Percentiles rank a stretch among this genome's conserved stretches.
These are phyloP conservation scores for Poeciliopsis gracilis DNA, from an alignment of 2,797 vertebrate species.

Conservation along the genomic window DNA sequence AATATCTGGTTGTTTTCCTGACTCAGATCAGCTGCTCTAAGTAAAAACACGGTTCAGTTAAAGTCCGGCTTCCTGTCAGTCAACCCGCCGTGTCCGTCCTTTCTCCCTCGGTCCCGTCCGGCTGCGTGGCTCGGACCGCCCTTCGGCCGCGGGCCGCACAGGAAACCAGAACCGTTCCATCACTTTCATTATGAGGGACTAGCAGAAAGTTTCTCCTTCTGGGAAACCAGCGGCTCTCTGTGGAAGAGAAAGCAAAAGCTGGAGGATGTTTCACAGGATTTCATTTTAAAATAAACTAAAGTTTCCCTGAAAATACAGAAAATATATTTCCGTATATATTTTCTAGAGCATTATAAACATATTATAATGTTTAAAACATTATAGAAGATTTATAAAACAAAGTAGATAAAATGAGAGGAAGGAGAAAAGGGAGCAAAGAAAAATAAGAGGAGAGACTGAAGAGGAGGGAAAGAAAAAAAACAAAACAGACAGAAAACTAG, in stretches of 20 bases:
- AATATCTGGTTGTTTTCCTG: not conserved
- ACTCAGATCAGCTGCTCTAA: not conserved
- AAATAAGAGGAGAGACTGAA: not conserved
- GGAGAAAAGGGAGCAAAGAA: not conserved
- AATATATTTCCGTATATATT: too few relatives aligned
- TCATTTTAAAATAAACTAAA: too few relatives aligned
- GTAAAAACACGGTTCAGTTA: not conserved
- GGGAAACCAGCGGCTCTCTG: not conserved
- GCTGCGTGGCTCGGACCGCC: not conserved
- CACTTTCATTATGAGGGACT: conserved; percentile 48
- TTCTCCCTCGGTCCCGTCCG: not conserved
- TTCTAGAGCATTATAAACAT: too few relatives aligned
- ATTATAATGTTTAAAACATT: too few relatives aligned
- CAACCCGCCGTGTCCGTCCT: not conserved
- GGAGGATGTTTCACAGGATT: not conserved
- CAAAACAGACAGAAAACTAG: too few relatives aligned
- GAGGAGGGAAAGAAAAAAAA: too few relatives aligned
- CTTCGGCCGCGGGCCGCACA: not conserved
- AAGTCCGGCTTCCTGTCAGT: not conserved
- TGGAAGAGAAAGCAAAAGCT: conserved; percentile 47
- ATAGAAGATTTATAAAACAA: not conserved
- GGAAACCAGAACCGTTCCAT: not conserved
- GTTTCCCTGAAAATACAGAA: not conserved
- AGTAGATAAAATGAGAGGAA: not conserved
- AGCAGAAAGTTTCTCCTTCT: conserved; percentile 21